These are phyloP conservation scores for Diglossa cyanea DNA, from an alignment of 2,797 vertebrate species.

Conservation along the genomic window DNA sequence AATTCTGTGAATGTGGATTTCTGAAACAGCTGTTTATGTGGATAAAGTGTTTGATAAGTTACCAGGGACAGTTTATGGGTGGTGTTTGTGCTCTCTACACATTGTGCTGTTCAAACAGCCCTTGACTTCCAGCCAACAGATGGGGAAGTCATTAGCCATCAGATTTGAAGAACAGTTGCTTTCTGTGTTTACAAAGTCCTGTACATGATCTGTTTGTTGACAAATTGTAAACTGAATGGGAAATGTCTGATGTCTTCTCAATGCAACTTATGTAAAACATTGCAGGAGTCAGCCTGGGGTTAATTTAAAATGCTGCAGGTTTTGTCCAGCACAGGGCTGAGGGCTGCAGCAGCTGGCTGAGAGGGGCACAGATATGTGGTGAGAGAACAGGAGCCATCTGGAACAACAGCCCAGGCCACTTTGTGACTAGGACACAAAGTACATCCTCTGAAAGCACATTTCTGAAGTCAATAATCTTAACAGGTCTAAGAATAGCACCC, in stretches of 20 bases:
- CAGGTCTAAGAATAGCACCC: background rate
- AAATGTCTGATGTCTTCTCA: background rate
- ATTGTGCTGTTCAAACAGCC: background rate
- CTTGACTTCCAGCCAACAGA: constrained; percentile 53
- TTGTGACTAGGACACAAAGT: background rate
- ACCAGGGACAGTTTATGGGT: constrained; percentile 14
- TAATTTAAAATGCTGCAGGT: background rate
- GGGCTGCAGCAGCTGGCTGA: background rate
- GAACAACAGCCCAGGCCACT: background rate
- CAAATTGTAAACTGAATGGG: background rate
- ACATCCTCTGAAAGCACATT: background rate
- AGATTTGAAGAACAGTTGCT: constrained; percentile 24
- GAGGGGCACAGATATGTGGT: background rate
- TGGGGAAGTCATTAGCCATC: constrained; percentile 47
- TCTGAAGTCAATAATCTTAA: background rate
- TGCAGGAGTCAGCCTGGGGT: background rate
- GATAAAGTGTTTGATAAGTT: constrained; percentile 4
- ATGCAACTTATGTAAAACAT: background rate
- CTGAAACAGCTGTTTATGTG: background rate
- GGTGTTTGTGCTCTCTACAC: constrained; percentile 7
- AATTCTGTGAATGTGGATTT: background rate
- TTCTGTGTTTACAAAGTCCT: constrained; percentile 44
- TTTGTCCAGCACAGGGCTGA: background rate
- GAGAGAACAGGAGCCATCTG: background rate
- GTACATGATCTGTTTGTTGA: background rate